Conservation (phyloP, 2,888 invertebrate genomes). For the Amphipoea lucens region DNA sequence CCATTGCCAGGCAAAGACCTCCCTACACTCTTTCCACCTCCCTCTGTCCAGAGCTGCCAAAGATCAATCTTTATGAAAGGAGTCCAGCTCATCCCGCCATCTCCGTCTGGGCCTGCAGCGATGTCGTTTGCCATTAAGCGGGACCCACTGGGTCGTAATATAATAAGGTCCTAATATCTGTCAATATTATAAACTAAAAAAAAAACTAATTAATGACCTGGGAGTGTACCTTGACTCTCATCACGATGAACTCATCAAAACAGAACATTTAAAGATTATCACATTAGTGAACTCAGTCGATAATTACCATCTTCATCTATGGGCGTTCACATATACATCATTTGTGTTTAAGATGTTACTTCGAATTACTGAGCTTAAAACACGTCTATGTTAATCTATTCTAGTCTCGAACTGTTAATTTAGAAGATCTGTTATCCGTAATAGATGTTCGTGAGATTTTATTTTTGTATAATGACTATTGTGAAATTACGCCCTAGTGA, state of each 20-base stretch:
- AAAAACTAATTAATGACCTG: constrained; percentile 78
- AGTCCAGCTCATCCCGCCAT: background rate
- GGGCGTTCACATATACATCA: constrained; percentile 88
- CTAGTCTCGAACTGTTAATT: constrained; percentile 78
- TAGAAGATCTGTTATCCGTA: constrained; percentile 79
- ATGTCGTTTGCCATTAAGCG: background rate
- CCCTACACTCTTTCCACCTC: too few relatives aligned
- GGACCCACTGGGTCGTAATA: too few relatives aligned
- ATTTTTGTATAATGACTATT: constrained; percentile 64
- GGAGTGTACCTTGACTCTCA: constrained; percentile 70
- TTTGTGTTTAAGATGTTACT: constrained; percentile 89
- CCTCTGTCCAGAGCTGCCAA: background rate
- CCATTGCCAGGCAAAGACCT: too few relatives aligned
- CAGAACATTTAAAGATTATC: constrained; percentile 84
- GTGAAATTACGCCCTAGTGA: constrained; percentile 29
- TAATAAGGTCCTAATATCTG: background rate
- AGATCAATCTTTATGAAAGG: background rate
- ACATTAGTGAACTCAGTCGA: constrained; percentile 83
- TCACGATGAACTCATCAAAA: constrained; percentile 87
- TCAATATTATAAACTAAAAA: constrained; percentile 44
- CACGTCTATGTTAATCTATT: constrained; percentile 78
- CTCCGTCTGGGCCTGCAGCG: background rate
- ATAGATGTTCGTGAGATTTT: constrained; percentile 82
- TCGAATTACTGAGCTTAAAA: constrained; percentile 76
- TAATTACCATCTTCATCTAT: constrained; percentile 85